phyloP scores from a whole-genome alignment of 2,113 vertebrate species.

The Marmota monax region DNA sequence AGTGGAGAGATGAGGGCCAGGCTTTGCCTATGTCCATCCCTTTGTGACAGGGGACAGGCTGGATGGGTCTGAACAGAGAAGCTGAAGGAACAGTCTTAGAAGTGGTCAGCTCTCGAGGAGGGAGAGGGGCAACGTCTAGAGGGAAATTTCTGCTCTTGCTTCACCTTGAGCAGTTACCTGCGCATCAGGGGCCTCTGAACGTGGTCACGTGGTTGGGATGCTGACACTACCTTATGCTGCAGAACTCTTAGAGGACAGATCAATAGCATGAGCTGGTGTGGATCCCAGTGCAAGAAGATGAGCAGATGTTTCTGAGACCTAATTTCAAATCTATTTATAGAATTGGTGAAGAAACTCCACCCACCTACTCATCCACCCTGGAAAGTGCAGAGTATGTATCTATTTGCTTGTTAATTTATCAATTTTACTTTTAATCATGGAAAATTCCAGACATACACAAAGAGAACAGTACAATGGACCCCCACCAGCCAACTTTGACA shows the following conservation, averaged over 20 bases:
- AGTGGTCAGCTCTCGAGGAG: neutral
- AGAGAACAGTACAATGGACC: neutral
- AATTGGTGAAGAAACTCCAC: neutral
- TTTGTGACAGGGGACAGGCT: neutral
- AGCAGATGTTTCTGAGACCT: neutral
- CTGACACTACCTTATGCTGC: rapidly evolving
- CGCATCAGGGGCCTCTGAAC: rapidly evolving
- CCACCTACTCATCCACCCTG: neutral
- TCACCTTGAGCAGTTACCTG: too few relatives aligned
- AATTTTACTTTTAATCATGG: neutral
- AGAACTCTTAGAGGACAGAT: neutral
- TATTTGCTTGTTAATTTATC: too few relatives aligned
- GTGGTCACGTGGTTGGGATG: rapidly evolving
- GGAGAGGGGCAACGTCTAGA: neutral
- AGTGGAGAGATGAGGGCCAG: neutral
- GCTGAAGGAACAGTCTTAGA: rapidly evolving
- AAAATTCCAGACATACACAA: neutral
- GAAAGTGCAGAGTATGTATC: neutral
- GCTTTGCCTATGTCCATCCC: neutral
- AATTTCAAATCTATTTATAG: neutral
- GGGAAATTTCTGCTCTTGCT: neutral
- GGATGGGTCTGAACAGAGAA: neutral
- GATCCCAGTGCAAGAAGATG: neutral
- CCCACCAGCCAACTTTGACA: neutral
- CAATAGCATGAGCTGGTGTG: rapidly evolving